phyloP scores from a whole-genome alignment of 1,140 invertebrate species.

The Bombus vancouverensis region DNA sequence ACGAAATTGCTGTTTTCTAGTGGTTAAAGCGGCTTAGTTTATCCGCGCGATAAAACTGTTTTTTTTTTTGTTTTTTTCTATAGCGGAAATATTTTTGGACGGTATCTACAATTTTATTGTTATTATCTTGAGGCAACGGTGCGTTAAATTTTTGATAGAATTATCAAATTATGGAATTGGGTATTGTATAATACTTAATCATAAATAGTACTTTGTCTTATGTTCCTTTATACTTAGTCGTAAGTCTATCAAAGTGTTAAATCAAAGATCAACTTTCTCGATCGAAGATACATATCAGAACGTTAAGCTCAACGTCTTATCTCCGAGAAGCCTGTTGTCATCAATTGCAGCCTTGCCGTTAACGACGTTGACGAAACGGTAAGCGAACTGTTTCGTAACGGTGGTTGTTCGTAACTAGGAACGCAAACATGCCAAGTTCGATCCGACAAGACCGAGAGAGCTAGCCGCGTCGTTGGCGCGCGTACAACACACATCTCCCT shows the following conservation, averaged over 20 bases:
- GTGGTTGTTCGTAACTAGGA: slow-evolving; percentile 12
- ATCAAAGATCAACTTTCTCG: neutral
- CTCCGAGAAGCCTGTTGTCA: neutral
- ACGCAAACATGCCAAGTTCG: slow-evolving; percentile 18
- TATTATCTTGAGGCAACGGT: neutral
- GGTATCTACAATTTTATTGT: neutral
- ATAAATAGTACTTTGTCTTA: neutral
- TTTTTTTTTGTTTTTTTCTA: neutral
- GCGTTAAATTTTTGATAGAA: neutral
- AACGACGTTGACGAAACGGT: slow-evolving; percentile 15
- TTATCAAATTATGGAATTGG: neutral
- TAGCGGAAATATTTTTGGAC: neutral
- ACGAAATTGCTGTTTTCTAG: neutral
- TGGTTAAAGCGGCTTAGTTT: neutral
- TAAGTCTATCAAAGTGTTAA: neutral
- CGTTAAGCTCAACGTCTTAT: neutral
- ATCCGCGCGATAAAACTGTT: neutral
- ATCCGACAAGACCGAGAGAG: neutral
- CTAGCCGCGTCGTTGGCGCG: neutral
- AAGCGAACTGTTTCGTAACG: neutral
- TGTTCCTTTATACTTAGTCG: neutral
- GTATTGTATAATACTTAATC: neutral
- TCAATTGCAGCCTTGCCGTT: neutral
- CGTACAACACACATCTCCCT: neutral
- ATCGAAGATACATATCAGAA: neutral